Evolutionary conservation across 2,797 vertebrate species (phyloP).

Genomic region (Nyctibius grandis): DNA sequence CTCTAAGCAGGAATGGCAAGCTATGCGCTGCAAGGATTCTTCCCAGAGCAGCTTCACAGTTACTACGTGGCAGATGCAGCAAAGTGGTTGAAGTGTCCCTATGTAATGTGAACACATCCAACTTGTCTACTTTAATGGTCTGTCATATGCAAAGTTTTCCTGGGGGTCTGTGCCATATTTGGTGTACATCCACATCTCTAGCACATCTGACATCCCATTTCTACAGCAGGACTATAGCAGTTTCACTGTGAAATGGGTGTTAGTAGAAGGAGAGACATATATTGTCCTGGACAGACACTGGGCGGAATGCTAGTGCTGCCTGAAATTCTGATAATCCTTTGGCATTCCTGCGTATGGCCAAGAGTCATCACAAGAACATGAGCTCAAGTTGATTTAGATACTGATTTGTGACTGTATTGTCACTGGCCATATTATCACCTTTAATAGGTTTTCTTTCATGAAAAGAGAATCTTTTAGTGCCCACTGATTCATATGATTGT

Average conservation of each 20-base stretch:
- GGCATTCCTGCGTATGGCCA: background rate
- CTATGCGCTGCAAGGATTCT: background rate
- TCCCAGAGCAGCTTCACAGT: background rate
- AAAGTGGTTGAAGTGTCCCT: background rate
- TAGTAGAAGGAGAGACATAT: background rate
- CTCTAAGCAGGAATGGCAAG: background rate
- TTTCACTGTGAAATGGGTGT: background rate
- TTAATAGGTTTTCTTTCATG: constrained; percentile 1
- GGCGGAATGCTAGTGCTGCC: background rate
- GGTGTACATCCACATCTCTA: background rate
- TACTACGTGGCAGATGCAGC: background rate
- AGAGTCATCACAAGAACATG: background rate
- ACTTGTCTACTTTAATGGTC: background rate
- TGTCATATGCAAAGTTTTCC: background rate
- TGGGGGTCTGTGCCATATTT: background rate
- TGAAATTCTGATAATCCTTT: background rate
- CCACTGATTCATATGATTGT: constrained; percentile 15
- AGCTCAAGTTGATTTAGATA: background rate
- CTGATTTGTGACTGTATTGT: background rate
- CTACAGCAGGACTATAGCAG: background rate
- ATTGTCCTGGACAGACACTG: background rate
- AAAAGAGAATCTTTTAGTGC: constrained; percentile 1
- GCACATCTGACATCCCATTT: background rate
- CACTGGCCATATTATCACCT: background rate
- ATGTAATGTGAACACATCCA: background rate